Evolutionary conservation across 2,113 vertebrate genomes (phyloP).

Genomic region (Thryonomys swinderianus): DNA sequence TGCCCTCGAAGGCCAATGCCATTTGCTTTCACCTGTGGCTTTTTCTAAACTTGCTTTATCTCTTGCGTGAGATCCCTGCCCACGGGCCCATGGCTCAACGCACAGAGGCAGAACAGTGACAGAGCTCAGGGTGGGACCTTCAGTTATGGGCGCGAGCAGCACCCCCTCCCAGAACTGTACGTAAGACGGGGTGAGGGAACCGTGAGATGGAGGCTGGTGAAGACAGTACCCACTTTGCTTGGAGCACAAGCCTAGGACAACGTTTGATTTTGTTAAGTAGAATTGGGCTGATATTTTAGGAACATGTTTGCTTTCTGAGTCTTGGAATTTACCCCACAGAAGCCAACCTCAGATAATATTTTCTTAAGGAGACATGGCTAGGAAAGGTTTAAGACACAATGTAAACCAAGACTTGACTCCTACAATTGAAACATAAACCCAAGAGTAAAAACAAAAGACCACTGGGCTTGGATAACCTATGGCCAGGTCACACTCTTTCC

Average conservation of each 20-base stretch:
- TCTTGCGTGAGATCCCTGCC: rapidly evolving
- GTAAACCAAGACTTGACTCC: neutral
- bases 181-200: too few relatives aligned
- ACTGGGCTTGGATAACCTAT: neutral
- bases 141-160: rapidly evolving
- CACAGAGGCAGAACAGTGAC: rapidly evolving
- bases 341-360: neutral
- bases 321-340: neutral
- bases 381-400: slow-evolving; percentile 5
- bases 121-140: neutral
- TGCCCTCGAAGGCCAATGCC: neutral
- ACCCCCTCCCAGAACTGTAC: neutral
- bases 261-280: slow-evolving; percentile 33
- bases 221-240: neutral
- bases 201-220: neutral
- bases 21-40: neutral
- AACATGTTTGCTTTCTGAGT: slow-evolving; percentile 47
- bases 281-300: slow-evolving; percentile 31
- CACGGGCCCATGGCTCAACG: rapidly evolving
- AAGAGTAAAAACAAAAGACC: neutral
- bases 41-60: neutral
- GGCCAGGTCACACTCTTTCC: neutral
- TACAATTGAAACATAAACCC: slow-evolving; percentile 33
- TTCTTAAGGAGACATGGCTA: slow-evolving; percentile 36
- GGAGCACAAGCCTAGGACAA: neutral